Base-by-base conservation (phyloP, 2,888 invertebrate species). In the Chymomyza fuscimana region DNA sequence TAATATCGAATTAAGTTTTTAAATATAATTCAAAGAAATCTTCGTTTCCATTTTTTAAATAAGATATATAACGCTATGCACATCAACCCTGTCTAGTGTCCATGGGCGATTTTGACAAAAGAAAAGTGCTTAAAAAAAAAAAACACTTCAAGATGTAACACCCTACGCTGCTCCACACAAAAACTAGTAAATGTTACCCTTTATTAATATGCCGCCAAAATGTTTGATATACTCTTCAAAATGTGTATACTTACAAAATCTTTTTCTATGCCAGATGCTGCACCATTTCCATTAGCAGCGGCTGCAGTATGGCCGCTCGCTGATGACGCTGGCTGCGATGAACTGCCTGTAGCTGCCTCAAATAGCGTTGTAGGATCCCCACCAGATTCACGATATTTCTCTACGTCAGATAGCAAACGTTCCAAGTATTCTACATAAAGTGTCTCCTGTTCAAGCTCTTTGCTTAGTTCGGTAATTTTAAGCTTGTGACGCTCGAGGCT, bases 381-480 rank as follows among this genome's bases (percentile, higher is more conserved):
- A 56, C 92, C 90, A 61, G 91, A 81, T 86, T 94, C 94, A 89
- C 96, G 96, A 89, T 96, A 96, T 88, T 95, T 95, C 90, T 97
- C 97, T 10, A 97, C 97, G 92, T 97, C 97, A 70, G 95, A 96
- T 68, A 97, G 92, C 78, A 97, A 92, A 77, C 96, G 94, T 90
- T 97, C 97, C 88, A 97, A 93, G 92, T 97, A 97, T 90, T 97
- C 96, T 12, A 97, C 97, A 90, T 97, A 97, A 89, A 97, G 95
- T 90, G 96, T 96, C 92, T 97, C 97, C 91, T 97, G 97, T 90
- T 97, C 96, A 78, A 97, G 93, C 92, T 97, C 97, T 91, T 96
- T 96, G 91, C 95, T 94, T 69, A 97, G 93, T 86, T 95, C 94
- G 79, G 94, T 93, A 78, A 97, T 96, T 93, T 96, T 96, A 92